Evolutionary conservation across 1,140 invertebrate species (phyloP), one percentile per base, ranked within the genome.

Genomic region (Cherax quadricarinatus): DNA sequence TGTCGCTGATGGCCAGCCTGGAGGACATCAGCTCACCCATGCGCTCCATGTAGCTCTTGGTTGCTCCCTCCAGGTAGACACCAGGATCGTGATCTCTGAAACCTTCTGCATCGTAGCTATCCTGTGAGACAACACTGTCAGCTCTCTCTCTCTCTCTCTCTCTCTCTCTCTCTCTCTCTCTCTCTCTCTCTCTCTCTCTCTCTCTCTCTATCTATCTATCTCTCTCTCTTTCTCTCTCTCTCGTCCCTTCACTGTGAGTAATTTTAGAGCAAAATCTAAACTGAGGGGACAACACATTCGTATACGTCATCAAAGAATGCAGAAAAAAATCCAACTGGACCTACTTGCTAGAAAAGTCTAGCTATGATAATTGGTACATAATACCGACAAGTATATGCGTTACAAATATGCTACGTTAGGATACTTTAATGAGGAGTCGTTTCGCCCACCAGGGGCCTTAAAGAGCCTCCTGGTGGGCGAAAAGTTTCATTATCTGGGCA

Each of bases 1-100:
- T 88, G 85, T 93, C 91, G 51, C 93, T 93, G 84, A 93, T 80
- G 66, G 93, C 93, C n/a, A 94, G 73, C n/a, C 92, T 89, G 66
- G 86, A 88, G 70, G 89, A 82, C 87, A 94, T 90, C 51, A 93
- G 87, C 80, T 92, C 93, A 5, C 80, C 86, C 88, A 94, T 90
- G 21, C 88, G 84, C 51, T 93, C 93, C 86, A 94, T 92, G 73
- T 93, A 94, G 81, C 87, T 93, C 51, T 91, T 92, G 6, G 92
- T 89, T 48, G 86, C 79, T n/a, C 84, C 75, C 0, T 91, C 90
- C 60, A 91, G 57, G 78, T 91, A 85, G 2, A 30, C 84, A 3
- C 82, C 24, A 5, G 49, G 75, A 1, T 91, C 90, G 0, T 53
- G 62, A 12, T 91, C 92, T 57, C 85, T 78, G 5, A 75, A 18